Evolutionary conservation across 2,113 vertebrate genomes (phyloP), one percentile per base, ranked within the genome.

Genomic region (Rhinoderma darwinii): DNA sequence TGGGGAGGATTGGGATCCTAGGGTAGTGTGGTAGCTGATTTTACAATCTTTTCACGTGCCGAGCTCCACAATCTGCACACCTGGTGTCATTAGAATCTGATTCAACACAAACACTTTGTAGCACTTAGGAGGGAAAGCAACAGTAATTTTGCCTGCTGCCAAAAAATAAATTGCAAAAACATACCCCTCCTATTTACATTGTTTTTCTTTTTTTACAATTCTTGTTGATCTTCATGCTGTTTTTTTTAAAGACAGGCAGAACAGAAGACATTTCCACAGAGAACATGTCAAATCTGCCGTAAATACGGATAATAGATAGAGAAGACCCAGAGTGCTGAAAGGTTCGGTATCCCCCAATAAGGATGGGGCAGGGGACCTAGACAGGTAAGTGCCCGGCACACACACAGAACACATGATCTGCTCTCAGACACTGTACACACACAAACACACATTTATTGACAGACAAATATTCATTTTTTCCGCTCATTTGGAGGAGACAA

Each of bases 131-230:
- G 84, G 63, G 75, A 91, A 92, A 90, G 88, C 88, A 88, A 91
- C 90, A 89, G 89, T 90, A 91, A 92, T 92, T 91, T 90, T 88
- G 77, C 82, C 88, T 88, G 90, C 90, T 92, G 91, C 90, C 88
- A 91, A 92, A 90, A 91, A 0, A 63, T 87, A 85, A 89, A 90
- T 89, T 86, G 88, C 89, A 44, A 90, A 90, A 85, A 89, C 79
- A 87, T 88, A 92, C 77, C 35, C 56, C 84, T 54, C n/a, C 54
- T 43, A 20, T 61, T 68, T 61, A 43, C 18, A 63, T 17, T 56
- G 66, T 54, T 54, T 75, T 47, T 47, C n/a, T 3, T 30, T 30
- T 75, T 43, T n/a, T 61, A 12, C 83, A 25, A 39, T 84, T 39
- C 50, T 37, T 35, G 27, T 50, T 70, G 39, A 70, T 84, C 50